Evolutionary conservation across 2,113 vertebrate species (phyloP), one percentile per base, ranked within the genome.

Genomic region (Melanerpes formicivorus): DNA sequence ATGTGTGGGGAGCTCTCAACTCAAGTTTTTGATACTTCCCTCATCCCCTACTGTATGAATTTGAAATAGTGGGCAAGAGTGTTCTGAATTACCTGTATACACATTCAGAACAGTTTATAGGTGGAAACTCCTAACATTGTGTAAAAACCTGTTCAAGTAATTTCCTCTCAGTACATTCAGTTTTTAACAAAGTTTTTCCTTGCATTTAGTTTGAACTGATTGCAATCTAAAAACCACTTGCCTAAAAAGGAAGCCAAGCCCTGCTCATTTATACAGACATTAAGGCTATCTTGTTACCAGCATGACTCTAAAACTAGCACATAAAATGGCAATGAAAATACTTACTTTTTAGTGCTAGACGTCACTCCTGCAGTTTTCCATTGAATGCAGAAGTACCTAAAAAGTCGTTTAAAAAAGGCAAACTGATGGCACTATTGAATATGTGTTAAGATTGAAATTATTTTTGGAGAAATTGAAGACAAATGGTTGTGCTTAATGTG

Each of bases 151-250:
- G 95, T 88, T 92, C 77, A 91, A 95, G 82, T 58, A 40, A 93
- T 97, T 98, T 98, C 97, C 96, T 97, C 95, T 95, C 72, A 88
- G 83, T 94, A 88, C 90, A 96, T 98, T 97, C 97, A 93, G 19
- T 93, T 97, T 96, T 96, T 93, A 91, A 85, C 87, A 72, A 84
- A 95, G 97, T 96, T 98, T 97, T 98, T 97, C 97, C 96, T 97
- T 46, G 5, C 84, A 63, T 93, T 97, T 97, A 90, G 83, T 88
- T 92, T 95, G 95, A 81, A 84, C 90, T 89, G 97, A 98, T 98
- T 97, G 76, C 86, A 79, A 96, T 98, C 96, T 98, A 26, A 85
- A 95, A 96, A 95, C 58, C 95, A 60, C 93, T 94, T 94, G 91
- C 93, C 84, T 94, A 60, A 75, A 95, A 97, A 98, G 98, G 98